Base-by-base conservation (phyloP, 2,113 vertebrate genomes). In the Riparia riparia region DNA sequence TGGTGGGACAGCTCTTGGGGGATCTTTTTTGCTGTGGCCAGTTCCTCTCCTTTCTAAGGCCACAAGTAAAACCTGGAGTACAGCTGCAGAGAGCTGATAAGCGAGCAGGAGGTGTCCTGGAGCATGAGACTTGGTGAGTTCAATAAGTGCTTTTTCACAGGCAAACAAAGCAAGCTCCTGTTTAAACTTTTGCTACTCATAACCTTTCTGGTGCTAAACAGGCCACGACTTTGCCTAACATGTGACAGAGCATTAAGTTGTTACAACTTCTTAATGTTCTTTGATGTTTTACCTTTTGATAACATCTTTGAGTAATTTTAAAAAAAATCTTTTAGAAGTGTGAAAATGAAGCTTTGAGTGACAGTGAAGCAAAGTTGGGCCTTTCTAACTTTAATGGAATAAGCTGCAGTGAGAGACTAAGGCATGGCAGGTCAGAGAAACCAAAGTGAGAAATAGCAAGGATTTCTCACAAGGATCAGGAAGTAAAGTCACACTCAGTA, bases 31-130 rank as follows among this genome's bases (percentile, higher is more conserved):
- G 32, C 56, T 45, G 22, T 73, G 50, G 6, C 41, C 51, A n/a
- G 18, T 34, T 74, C 89, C 6, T 28, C 53, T 63, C 24, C n/a
- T 72, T 9, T 64, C 51, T 86, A 10, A 0, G 0, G 50, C 34
- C 65, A 20, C 47, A 60, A 87, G 54, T 3, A 14, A 80, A 71
- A 70, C 50, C 53, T 34, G 47, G 10, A 94, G 8, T 32, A 73
- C 70, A 69, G 71, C 88, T 96, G 95, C 87, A 84, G 66, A 56
- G 28, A 61, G 68, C 88, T 94, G 88, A 93, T 96, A 97, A 95
- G 85, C 86, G 92, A 80, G 74, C 82, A 88, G 96, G 88, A 94
- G 85, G 63, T 53, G 17, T 93, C 54, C 66, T 83, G 74, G 50
- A 80, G 37, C 32, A 22, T n/a, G 17, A 82, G 68, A 14, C 88